Percentiles rank a stretch among this genome's conserved stretches.
Evolutionary conservation across 1,140 invertebrate genomes (phyloP).

Genomic region (Pissodes strobi): DNA sequence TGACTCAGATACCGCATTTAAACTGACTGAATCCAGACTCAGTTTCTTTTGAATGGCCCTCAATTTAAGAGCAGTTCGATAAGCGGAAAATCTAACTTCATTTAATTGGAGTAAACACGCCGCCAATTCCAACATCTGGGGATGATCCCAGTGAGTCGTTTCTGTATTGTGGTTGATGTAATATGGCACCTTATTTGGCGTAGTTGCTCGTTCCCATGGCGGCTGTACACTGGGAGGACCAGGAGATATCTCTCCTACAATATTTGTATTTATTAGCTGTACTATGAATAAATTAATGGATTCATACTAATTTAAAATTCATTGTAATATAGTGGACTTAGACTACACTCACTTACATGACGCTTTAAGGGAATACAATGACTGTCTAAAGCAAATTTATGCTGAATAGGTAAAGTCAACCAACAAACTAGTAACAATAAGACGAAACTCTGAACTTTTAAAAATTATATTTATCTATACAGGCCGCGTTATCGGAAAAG

Average conservation of each 20-base stretch:
- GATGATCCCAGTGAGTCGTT: constrained; percentile 98
- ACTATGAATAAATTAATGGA: too few species aligned
- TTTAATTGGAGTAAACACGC: constrained; percentile 89
- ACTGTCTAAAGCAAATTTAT: too few species aligned
- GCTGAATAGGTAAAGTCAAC: too few species aligned
- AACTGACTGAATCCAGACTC: constrained; percentile 79
- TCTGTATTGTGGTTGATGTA: constrained; percentile 96
- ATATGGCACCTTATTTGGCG: constrained; percentile 86
- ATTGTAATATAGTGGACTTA: too few species aligned
- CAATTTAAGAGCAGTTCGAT: constrained; percentile 97
- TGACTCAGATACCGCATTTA: constrained; percentile 84
- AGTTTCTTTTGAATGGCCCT: constrained; percentile 90
- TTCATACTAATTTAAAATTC: too few species aligned
- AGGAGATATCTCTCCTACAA: constrained; percentile 60
- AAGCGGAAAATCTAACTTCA: constrained; percentile 97
- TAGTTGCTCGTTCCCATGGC: constrained; percentile 94
- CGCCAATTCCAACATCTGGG: constrained; percentile 94
- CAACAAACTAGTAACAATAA: too few species aligned
- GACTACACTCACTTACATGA: too few species aligned
- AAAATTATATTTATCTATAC: too few species aligned
- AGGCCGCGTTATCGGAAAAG: too few species aligned
- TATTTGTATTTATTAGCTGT: neutral
- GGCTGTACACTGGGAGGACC: constrained; percentile 77
- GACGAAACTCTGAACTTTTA: too few species aligned
- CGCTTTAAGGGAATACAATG: too few species aligned